These are phyloP conservation scores for Oryzias melastigma DNA, from an alignment of 2,113 vertebrate species.

Conservation along the genomic window DNA sequence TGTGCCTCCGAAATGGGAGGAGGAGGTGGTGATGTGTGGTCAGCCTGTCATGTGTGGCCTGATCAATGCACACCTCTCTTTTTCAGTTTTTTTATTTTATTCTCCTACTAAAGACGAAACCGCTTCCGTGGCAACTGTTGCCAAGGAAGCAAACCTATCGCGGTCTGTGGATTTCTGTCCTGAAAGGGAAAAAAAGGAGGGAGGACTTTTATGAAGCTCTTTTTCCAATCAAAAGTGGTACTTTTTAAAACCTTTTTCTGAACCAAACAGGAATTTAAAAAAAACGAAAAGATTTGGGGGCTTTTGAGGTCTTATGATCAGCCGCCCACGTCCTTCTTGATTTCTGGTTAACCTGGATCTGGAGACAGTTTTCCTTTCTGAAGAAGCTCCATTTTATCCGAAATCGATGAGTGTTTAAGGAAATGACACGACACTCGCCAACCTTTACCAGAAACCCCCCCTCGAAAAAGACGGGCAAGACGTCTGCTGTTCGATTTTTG, in stretches of 20 bases:
- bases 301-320: slow-evolving; percentile 22
- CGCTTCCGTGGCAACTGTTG: slow-evolving; percentile 59
- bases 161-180: slow-evolving; percentile 27
- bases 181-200: slow-evolving; percentile 29
- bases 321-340: slow-evolving; percentile 20
- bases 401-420: no score
- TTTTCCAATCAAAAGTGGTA: slow-evolving; percentile 15
- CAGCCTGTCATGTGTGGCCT: slow-evolving; percentile 19
- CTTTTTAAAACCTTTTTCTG: not conserved
- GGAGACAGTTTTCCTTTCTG: slow-evolving; percentile 7
- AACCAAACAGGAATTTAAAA: not conserved
- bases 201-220: slow-evolving; percentile 15
- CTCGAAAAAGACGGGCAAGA: no score
- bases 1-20: slow-evolving; percentile 15
- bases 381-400: no score
- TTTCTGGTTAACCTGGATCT: slow-evolving; percentile 29
- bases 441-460: slow-evolving; percentile 33
- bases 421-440: slow-evolving; percentile 12
- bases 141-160: slow-evolving; percentile 44
- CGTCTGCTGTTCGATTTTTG: not conserved
- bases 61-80: slow-evolving; percentile 18
- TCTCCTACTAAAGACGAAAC: slow-evolving; percentile 27
- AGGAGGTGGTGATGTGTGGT: slow-evolving; percentile 31
- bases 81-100: slow-evolving; percentile 11
- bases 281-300: slow-evolving; percentile 22